Evolutionary conservation across 1,140 invertebrate genomes (phyloP), one percentile per base, ranked within the genome.

Genomic region (Ips nitidus): DNA sequence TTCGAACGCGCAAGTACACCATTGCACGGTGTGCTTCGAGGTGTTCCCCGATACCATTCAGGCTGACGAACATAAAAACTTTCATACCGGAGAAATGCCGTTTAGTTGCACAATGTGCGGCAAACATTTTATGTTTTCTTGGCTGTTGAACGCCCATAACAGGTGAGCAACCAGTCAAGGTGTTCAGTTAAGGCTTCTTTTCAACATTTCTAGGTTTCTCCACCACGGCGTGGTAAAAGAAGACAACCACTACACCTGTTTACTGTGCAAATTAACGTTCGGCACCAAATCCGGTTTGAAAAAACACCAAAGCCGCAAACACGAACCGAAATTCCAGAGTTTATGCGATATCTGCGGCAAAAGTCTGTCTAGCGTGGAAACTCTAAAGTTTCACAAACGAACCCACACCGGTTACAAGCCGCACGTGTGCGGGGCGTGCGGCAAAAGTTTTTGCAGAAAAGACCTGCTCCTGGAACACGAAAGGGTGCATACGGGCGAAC

Each of bases 291-390:
- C 76, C 1, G 77, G 76, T 1, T 53, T 78, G 5, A 72, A 72
- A 41, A 71, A 76, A 41, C 77, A 78, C 64, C 74, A 75, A 57
- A 61, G 60, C n/a, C 69, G 76, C 8, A 74, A 75, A 37, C 77
- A 78, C 71, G 75, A 74, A 40, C 75, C 71, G 2, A 74, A 70
- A 64, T 66, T 71, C 6, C 64, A 65, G 5, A 67, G 63, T 45
- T 52, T 87, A 0, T 90, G 89, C 78, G 86, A 88, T 73, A 86
- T 91, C 39, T 93, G 93, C 80, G 87, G 87, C 22, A 94, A 95
- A 82, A 87, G 89, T 67, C 87, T 96, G 52, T 86, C 87, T 40
- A 87, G 83, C 55, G 83, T 84, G 1, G 88, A 90, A 62, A 88
- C 89, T 53, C 80, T 91, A 55, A 86, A 90, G 66, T 90, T 90